These are phyloP conservation scores for Hipparchia semele DNA, from an alignment of 2,888 invertebrate genomes.

Conservation along the genomic window DNA sequence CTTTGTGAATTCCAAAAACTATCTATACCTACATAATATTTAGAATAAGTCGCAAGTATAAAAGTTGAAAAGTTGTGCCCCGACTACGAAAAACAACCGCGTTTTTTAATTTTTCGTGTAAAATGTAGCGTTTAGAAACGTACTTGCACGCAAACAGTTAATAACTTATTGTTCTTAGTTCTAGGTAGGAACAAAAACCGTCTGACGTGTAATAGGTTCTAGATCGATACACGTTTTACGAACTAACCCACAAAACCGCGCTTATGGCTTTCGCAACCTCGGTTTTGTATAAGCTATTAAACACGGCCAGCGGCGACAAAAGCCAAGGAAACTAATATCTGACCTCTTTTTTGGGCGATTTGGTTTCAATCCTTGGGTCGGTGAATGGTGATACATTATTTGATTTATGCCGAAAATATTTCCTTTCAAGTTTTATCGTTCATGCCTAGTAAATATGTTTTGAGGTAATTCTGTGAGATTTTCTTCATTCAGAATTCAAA, in stretches of 20 bases:
- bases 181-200: constrained; percentile 12
- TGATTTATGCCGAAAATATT: constrained; percentile 21
- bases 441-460: constrained; percentile 7
- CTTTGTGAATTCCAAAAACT: too few relatives aligned
- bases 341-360: constrained; percentile 32
- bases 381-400: constrained; percentile 24
- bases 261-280: constrained; percentile 37
- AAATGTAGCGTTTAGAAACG: too few relatives aligned
- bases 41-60: too few relatives aligned
- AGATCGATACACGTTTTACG: constrained; percentile 34
- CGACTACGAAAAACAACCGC: too few relatives aligned
- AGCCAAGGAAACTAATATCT: constrained; percentile 29
- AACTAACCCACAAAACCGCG: constrained; percentile 33
- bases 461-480: not conserved
- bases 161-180: constrained; percentile 1
- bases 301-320: constrained; percentile 25
- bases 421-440: constrained; percentile 15
- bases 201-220: constrained; percentile 21
- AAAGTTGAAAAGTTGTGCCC: too few relatives aligned
- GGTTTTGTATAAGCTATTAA: constrained; percentile 37
- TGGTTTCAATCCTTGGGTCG: constrained; percentile 27
- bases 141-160: constrained; percentile 6
- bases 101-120: too few relatives aligned
- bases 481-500: constrained; percentile 7
- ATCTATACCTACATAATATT: too few relatives aligned